These are phyloP conservation scores for Etheostoma cragini DNA, from an alignment of 2,113 vertebrate genomes.

Conservation along the genomic window DNA sequence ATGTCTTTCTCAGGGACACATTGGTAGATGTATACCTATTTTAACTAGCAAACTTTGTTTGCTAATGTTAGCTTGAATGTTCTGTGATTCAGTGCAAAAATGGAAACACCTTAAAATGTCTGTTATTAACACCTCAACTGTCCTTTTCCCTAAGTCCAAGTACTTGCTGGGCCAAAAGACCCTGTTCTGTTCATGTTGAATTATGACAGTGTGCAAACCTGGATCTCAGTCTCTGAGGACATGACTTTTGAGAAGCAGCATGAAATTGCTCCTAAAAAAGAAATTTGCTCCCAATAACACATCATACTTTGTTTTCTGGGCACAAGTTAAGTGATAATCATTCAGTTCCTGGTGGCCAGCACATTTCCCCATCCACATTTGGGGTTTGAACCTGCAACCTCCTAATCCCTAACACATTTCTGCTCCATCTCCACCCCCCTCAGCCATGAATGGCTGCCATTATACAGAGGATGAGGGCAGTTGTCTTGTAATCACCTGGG, in stretches of 20 bases:
- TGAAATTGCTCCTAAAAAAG: background rate
- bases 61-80: no score
- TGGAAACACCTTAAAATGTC: no score
- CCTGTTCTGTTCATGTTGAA: background rate
- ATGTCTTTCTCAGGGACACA: no score
- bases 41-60: no score
- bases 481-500: conserved; percentile 82
- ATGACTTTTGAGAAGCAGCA: no score
- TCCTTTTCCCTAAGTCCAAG: background rate
- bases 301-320: background rate
- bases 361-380: background rate
- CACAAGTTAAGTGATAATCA: background rate
- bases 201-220: background rate
- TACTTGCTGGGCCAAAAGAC: background rate
- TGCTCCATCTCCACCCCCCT: background rate
- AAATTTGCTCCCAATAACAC: background rate
- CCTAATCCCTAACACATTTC: background rate
- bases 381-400: background rate
- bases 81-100: no score
- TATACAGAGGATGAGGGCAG: conserved; percentile 29
- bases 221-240: no score
- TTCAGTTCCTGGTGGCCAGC: background rate
- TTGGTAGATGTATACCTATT: no score
- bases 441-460: conserved; percentile 31
- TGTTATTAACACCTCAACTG: background rate